Evolutionary conservation across 2,888 invertebrate genomes (phyloP), one percentile per base, ranked within the genome.

Genomic region (Callimorpha dominula): DNA sequence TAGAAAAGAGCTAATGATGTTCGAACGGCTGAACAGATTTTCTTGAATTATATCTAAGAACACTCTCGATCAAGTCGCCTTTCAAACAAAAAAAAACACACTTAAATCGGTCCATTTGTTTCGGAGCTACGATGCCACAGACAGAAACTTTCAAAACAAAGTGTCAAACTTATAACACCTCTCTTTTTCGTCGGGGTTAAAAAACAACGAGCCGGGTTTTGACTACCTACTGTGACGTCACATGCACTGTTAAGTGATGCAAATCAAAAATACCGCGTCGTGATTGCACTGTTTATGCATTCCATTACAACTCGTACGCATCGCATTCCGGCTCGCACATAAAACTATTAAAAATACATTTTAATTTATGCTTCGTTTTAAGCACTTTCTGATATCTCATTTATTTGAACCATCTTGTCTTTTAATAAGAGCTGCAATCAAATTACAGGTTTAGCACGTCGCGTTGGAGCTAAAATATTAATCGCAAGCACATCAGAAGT

Each of bases 401-500:
- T 57, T 15, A 8, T 8, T 46, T 31, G 50, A 20, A 17, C 17
- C 17, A 43, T 54, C 6, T 46, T 3, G 0, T 31, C 3, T 40
- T 62, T 20, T 62, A 62, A 62, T 6, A 42, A 42, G 49, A 46
- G 5, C 49, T 50, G 60, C 67, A 57, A n/a, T 65, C 40, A 52
- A 74, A 75, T 92, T 93, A 46, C 88, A 98, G 98, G 98, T 69
- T 95, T 99, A 80, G 99, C 99, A 0, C 98, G 99, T 89, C 96
- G 99, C 80, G 98, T 99, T 60, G 98, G 98, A 86, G 99, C 99
- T 11, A 97, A 97, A 89, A 97, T 99, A 71, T 95, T 99, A 77
- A 98, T 99, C 89, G 99, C 99, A 14, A 99, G 99, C 86, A 99
- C 99, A 2, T 99, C 99, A 0, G 99, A 99, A 94, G 99, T 99